Base-by-base conservation (phyloP, 2,113 vertebrate species). In the Hyaena hyaena region DNA sequence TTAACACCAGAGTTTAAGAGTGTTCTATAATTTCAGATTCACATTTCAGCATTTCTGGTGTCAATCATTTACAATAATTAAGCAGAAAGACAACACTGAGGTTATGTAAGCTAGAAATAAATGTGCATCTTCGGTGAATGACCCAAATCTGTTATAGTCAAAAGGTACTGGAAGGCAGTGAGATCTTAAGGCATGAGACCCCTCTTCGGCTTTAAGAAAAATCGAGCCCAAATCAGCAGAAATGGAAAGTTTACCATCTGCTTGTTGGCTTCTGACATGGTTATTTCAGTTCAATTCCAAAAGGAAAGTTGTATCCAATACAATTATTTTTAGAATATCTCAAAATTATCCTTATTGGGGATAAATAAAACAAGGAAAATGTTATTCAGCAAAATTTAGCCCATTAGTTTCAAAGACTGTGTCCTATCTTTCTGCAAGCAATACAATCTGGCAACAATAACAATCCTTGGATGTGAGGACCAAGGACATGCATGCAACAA, bases 281-380 rank as follows among this genome's bases (percentile, higher is more conserved):
- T 97, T 98, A 97, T 97, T 96, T 97, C 96, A 93, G 96, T 96
- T 96, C 95, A 95, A 91, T 96, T 97, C 91, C 79, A 97, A 97
- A 95, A 97, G 61, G 88, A 97, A 97, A 97, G 68, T 97, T 97
- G 77, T 96, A 97, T 97, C 90, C 74, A 96, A 98, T 96, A 97
- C 87, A 97, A 98, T 96, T 98, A 98, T 98, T 98, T 98, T 97
- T 97, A 96, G 96, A 97, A 50, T 97, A 93, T 97, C 92, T 98
- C 97, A 87, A 97, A 98, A 95, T 97, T 97, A 96, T 96, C 97
- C 81, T 95, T 97, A 97, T 98, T 95, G 92, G 82, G 95, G 96
- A 97, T 96, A 98, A 98, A 97, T 97, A 96, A 97, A 95, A 95
- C 81, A 95, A 93, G 82, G 69, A 93, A 98, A 97, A 86, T 14